Conservation (phyloP, 1,140 invertebrate genomes). For the Pseudobourletiella spinata region DNA sequence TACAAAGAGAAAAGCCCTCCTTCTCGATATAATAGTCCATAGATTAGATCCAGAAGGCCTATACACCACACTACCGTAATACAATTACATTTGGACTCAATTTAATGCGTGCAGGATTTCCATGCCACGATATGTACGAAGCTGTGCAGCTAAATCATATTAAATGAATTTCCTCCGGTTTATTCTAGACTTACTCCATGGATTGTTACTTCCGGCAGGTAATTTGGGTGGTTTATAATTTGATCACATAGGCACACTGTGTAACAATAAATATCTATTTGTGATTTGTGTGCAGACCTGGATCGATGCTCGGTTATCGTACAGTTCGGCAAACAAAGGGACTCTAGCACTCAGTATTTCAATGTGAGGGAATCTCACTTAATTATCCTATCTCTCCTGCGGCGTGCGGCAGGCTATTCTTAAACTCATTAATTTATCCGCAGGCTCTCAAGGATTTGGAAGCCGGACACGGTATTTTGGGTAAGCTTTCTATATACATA, state of each 20-base stretch:
- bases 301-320: slow-evolving; percentile 62
- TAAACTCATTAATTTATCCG: not conserved
- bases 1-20: no score
- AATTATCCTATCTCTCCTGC: not conserved
- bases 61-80: no score
- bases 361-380: slow-evolving; percentile 50
- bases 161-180: slow-evolving; percentile 15
- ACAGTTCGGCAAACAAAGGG: slow-evolving; percentile 50
- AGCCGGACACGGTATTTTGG: slow-evolving; percentile 59
- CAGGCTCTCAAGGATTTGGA: slow-evolving; percentile 59
- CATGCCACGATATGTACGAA: no score
- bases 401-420: no score
- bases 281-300: slow-evolving; percentile 48
- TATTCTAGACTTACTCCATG: slow-evolving; percentile 72
- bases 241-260: not conserved
- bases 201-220: slow-evolving; percentile 70
- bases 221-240: not conserved
- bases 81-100: no score
- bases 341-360: slow-evolving; percentile 63
- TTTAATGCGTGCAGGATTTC: no score
- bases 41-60: no score
- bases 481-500: slow-evolving; percentile 51
- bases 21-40: no score
- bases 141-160: not conserved
- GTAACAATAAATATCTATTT: not conserved